These are phyloP conservation scores for Gila orcuttii DNA, from an alignment of 2,113 vertebrate species.

Conservation along the genomic window DNA sequence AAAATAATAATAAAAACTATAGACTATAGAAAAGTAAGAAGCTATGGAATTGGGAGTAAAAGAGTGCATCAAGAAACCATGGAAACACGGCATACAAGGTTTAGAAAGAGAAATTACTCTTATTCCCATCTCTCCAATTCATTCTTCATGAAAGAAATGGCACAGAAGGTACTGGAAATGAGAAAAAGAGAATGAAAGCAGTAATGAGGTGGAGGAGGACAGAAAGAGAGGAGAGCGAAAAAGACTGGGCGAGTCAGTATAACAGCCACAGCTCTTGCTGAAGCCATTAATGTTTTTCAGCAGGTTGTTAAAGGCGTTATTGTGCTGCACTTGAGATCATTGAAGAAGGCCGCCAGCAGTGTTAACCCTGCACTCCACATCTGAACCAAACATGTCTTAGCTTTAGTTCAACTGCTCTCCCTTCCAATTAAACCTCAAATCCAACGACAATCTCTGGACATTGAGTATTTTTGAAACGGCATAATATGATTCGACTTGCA, in stretches of 20 bases:
- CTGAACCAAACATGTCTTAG: not conserved
- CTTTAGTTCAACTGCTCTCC: constrained; percentile 5
- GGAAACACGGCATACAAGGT: constrained; percentile 38
- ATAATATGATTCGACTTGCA: not conserved
- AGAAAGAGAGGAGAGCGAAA: not conserved
- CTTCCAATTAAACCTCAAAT: constrained; percentile 22
- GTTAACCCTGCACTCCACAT: constrained; percentile 35
- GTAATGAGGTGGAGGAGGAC: constrained; percentile 7
- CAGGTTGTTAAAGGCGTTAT: constrained; percentile 33
- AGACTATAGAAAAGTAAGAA: constrained; percentile 18
- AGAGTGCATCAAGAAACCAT: constrained; percentile 34
- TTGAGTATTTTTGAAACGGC: not conserved
- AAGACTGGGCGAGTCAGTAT: not conserved
- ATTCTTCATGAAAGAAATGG: constrained; percentile 35
- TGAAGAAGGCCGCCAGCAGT: not conserved
- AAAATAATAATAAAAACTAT: not conserved
- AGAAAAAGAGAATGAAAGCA: constrained; percentile 20
- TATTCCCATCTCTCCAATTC: constrained; percentile 13
- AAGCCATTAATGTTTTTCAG: constrained; percentile 42
- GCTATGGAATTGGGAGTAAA: constrained; percentile 22
- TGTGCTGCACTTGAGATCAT: constrained; percentile 34
- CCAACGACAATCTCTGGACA: not conserved
- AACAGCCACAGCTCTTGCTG: constrained; percentile 12
- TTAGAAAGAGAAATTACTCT: constrained; percentile 35
- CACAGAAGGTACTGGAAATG: not conserved